These are phyloP conservation scores for Saccopteryx leptura DNA, from an alignment of 2,113 vertebrate genomes.

Conservation along the genomic window DNA sequence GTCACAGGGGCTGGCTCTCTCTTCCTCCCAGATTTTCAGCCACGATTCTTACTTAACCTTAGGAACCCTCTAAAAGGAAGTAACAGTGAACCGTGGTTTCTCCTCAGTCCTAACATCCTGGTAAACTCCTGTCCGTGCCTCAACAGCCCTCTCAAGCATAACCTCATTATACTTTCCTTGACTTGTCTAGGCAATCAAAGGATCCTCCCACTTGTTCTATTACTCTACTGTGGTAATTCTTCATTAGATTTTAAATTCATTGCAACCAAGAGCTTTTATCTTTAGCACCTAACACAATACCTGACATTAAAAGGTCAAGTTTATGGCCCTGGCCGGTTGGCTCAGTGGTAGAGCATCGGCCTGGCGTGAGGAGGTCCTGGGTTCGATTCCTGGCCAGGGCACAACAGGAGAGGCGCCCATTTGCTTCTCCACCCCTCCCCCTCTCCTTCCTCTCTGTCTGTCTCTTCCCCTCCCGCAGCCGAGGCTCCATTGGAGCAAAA, in stretches of 20 bases:
- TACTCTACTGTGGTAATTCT: not conserved
- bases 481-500: no score
- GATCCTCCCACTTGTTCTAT: not conserved
- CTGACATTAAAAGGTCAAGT: not conserved
- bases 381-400: no score
- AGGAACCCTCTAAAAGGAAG: conserved; percentile 18
- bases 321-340: not conserved
- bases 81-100: not conserved
- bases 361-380: no score
- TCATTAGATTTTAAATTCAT: conserved; percentile 46
- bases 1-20: not conserved
- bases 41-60: conserved; percentile 27
- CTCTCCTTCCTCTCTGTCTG: no score
- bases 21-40: not conserved
- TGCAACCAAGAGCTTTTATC: conserved; percentile 36
- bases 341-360: no score
- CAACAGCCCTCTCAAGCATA: conserved; percentile 24
- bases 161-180: not conserved
- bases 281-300: conserved; percentile 19
- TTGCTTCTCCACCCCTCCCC: no score
- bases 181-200: conserved; percentile 6
- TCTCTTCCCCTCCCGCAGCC: no score
- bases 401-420: no score
- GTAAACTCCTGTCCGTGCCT: not conserved
- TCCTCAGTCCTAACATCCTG: not conserved